phyloP scores from a whole-genome alignment of 2,888 invertebrate species.

The Dryocosmus kuriphilus region DNA sequence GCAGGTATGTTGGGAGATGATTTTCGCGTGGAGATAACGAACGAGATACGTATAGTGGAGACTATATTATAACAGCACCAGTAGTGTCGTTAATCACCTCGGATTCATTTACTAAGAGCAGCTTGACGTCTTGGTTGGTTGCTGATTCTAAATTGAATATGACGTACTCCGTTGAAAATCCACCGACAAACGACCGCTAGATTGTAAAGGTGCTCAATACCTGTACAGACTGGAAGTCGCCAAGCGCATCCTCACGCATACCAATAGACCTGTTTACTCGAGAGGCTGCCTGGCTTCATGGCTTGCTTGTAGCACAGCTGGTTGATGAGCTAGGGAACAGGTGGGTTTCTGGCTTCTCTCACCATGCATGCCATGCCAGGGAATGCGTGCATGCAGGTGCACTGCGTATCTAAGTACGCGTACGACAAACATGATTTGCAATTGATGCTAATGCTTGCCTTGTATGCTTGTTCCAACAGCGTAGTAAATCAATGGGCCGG shows the following conservation, averaged over 20 bases:
- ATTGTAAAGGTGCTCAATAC: conserved; percentile 38
- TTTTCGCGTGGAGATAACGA: conserved; percentile 19
- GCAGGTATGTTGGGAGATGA: conserved; percentile 32
- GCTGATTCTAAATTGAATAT: conserved; percentile 39
- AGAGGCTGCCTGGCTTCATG: conserved; percentile 48
- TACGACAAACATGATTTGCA: conserved; percentile 40
- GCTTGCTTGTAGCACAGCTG: conserved; percentile 55
- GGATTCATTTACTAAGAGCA: conserved; percentile 37
- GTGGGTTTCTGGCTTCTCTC: conserved; percentile 64
- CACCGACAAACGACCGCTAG: conserved; percentile 40
- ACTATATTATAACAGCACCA: conserved; percentile 29
- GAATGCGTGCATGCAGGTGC: conserved; percentile 57
- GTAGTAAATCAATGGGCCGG: conserved; percentile 34
- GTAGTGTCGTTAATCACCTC: conserved; percentile 31
- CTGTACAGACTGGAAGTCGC: conserved; percentile 10
- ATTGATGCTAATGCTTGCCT: conserved; percentile 39
- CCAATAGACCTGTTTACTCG: conserved; percentile 54
- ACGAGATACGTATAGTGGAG: conserved; percentile 1
- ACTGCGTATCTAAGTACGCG: conserved; percentile 48
- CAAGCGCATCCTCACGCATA: conserved; percentile 43
- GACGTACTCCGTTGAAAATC: conserved; percentile 35
- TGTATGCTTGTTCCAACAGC: conserved; percentile 18
- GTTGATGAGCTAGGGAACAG: conserved; percentile 63
- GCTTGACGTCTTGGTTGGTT: conserved; percentile 39
- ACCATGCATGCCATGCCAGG: conserved; percentile 58